Evolutionary conservation across 1,140 invertebrate species (phyloP).

Genomic region (Linepithema humile): DNA sequence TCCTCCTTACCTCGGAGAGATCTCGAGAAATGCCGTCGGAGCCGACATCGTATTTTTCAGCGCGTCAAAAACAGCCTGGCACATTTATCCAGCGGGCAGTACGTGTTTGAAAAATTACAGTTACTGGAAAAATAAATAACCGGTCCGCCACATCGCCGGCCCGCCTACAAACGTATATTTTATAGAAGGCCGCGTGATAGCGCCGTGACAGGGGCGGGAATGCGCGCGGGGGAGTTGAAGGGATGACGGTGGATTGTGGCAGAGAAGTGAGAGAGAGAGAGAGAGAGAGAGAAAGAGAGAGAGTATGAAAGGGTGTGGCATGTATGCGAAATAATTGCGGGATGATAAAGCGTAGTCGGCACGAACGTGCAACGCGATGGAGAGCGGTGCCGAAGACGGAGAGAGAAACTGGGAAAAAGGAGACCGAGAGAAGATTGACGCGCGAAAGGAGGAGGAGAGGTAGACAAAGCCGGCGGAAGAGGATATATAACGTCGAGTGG

Average conservation of each 20-base stretch:
- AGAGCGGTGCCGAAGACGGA: conserved; percentile 51
- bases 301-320: conserved; percentile 26
- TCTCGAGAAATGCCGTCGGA: conserved; percentile 68
- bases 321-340: conserved; percentile 74
- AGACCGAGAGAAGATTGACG: conserved; percentile 53
- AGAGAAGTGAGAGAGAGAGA: conserved; percentile 7
- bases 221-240: not conserved
- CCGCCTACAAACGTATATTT: conserved; percentile 76
- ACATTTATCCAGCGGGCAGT: conserved; percentile 78
- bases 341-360: conserved; percentile 75
- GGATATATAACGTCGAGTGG: conserved; percentile 59
- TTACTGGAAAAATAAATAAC: conserved; percentile 81
- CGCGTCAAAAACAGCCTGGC: conserved; percentile 79
- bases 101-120: conserved; percentile 80
- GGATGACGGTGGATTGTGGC: conserved; percentile 32
- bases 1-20: conserved; percentile 62
- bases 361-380: conserved; percentile 58
- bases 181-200: conserved; percentile 65
- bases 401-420: conserved; percentile 40
- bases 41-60: conserved; percentile 78
- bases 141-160: conserved; percentile 60
- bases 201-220: not conserved
- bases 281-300: conserved; percentile 1
- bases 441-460: conserved; percentile 5
- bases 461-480: not conserved